A percentile compares a stretch with the other conserved stretches of the same genome.
phyloP scores from a whole-genome alignment of 2,113 vertebrate species.

The Dissostichus mawsoni region DNA sequence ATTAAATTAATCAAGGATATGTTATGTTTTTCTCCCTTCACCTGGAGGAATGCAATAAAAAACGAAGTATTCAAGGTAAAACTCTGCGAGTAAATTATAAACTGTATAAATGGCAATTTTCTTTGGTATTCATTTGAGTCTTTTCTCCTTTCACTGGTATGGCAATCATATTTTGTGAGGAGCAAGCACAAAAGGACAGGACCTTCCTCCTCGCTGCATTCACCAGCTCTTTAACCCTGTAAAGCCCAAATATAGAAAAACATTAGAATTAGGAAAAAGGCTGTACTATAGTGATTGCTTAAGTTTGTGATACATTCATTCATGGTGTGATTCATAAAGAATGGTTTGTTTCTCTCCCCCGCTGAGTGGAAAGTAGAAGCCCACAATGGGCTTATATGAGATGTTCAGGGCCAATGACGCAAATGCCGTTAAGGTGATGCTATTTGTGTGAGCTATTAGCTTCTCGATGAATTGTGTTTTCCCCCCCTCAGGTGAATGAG shows the following conservation, averaged over 20 bases:
- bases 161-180: not conserved
- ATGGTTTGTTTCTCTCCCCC: not conserved
- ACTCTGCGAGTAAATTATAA: too few species aligned
- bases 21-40: too few species aligned
- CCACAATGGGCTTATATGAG: not conserved
- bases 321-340: not conserved
- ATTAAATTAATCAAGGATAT: too few species aligned
- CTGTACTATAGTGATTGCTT: not conserved
- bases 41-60: too few species aligned
- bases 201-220: not conserved
- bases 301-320: constrained; percentile 21
- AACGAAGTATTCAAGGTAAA: too few species aligned
- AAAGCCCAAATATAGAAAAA: too few species aligned
- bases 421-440: not conserved
- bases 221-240: not conserved
- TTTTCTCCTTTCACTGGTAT: not conserved
- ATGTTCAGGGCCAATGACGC: too few species aligned
- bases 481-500: constrained; percentile 91
- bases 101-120: too few species aligned
- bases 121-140: too few species aligned
- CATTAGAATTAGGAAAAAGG: not conserved
- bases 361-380: not conserved
- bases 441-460: not conserved
- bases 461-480: not conserved
- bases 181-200: not conserved